phyloP scores from a whole-genome alignment of 2,113 vertebrate genomes.

The Saguinus imperator region DNA sequence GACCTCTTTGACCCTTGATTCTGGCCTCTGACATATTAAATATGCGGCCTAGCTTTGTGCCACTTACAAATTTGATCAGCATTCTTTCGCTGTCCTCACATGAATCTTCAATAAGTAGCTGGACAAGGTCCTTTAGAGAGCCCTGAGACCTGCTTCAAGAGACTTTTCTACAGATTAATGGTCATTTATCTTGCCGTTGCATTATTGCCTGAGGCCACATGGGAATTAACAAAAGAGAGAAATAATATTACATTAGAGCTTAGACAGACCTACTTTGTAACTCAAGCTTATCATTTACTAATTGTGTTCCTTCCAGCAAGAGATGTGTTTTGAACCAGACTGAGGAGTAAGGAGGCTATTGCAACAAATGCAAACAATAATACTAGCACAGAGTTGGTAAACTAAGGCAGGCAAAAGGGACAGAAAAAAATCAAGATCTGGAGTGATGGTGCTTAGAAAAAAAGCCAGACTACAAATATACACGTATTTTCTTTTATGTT shows the following conservation, averaged over 20 bases:
- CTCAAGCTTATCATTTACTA: constrained; percentile 25
- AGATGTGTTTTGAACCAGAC: background rate
- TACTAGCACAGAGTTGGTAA: background rate
- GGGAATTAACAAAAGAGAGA: constrained; percentile 51
- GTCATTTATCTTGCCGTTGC: constrained; percentile 32
- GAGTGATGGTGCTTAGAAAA: background rate
- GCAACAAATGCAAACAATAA: background rate
- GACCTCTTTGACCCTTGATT: constrained; percentile 51
- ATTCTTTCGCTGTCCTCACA: constrained; percentile 3
- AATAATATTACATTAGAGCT: constrained; percentile 3
- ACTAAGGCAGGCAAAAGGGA: background rate
- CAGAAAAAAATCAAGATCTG: background rate
- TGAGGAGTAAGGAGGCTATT: background rate
- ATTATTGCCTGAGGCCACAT: constrained; percentile 42
- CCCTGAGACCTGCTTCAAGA: constrained; percentile 38
- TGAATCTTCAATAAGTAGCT: constrained; percentile 24
- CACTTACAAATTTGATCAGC: constrained; percentile 64
- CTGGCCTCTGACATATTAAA: constrained; percentile 47
- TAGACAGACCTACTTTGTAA: constrained; percentile 44
- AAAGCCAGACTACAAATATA: background rate
- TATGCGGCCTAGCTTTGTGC: constrained; percentile 48
- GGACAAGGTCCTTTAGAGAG: background rate
- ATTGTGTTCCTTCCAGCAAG: constrained; percentile 21
- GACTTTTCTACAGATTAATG: constrained; percentile 26
- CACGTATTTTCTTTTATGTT: background rate